Evolutionary conservation across 1,140 invertebrate species (phyloP), one percentile per base, ranked within the genome.

Genomic region (Cyphomyrmex costatus): DNA sequence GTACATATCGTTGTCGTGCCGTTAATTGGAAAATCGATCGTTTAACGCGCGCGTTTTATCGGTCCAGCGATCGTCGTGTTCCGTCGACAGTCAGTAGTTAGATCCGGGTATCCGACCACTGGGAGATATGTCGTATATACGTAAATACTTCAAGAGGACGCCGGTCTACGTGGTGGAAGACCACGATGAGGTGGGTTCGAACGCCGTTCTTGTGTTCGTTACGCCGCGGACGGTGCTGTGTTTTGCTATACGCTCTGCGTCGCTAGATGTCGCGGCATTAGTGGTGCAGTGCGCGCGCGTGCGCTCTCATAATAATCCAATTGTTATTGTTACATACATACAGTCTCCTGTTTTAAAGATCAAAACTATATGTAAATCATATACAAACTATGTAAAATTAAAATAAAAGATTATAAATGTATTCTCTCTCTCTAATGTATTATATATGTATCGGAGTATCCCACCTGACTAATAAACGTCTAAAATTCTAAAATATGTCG

Each of bases 81-180:
- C 16, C 10, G 8, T 49, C 14, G 30, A 36, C 19, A 21, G 51
- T 51, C 33, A 0, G 49, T 21, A 27, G 0, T n/a, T 30, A 46
- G 16, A 5, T 65, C 56, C 8, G 53, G 24, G 36, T 30, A 14
- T 6, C 12, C 53, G n/a, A 30, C 14, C 14, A 36, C 33, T n/a
- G n/a, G n/a, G 27, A 60, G 65, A 49, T 19, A 89, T 93, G 92
- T 83, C 89, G 49, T 51, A 87, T 0, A 21, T 42, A 4, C 65
- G 73, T 21, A 93, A 93, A 80, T 79, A 93, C 74, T 97, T 96
- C 88, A 96, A 96, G 91, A 96, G 96, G 89, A 96, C 97, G 30
- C 97, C 97, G 24, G 95, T 97, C 83, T 97, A 97, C 88, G 95
- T 98, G 27, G 97, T 97, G 0, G 97, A 98, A 91, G 96, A 97